phyloP scores from a whole-genome alignment of 2,113 vertebrate genomes.

The Proteles cristata region DNA sequence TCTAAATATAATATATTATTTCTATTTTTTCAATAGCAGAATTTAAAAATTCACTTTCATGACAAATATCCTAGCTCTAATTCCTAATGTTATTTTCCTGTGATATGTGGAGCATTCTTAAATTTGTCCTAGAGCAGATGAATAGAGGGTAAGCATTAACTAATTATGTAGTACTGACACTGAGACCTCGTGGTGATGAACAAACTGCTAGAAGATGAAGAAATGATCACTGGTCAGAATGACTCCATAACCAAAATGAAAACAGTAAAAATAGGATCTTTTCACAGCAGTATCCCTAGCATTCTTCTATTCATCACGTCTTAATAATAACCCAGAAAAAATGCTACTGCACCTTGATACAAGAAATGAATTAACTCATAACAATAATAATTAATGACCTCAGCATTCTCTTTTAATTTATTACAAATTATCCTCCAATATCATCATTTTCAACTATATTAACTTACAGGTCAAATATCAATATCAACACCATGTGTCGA shows the following conservation, averaged over 20 bases:
- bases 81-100: constrained; percentile 51
- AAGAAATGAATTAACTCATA: constrained; percentile 59
- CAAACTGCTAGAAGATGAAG: constrained; percentile 43
- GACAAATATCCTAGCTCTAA: constrained; percentile 15
- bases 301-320: constrained; percentile 45
- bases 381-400: constrained; percentile 72
- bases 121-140: constrained; percentile 42
- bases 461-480: constrained; percentile 79
- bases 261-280: neutral
- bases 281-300: constrained; percentile 48
- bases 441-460: constrained; percentile 76
- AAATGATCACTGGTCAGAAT: neutral
- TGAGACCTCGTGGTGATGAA: neutral
- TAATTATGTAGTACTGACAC: constrained; percentile 59
- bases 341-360: neutral
- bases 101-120: constrained; percentile 5
- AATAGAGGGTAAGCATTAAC: constrained; percentile 34
- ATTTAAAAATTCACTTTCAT: constrained; percentile 55
- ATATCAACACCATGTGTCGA: constrained; percentile 76
- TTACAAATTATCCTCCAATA: constrained; percentile 80
- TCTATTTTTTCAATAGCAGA: neutral
- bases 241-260: neutral
- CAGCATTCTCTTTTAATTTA: constrained; percentile 77
- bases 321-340: constrained; percentile 71
- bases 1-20: constrained; percentile 34